Evolutionary conservation across 2,888 invertebrate species (phyloP).

Genomic region (Adelphocoris suturalis): DNA sequence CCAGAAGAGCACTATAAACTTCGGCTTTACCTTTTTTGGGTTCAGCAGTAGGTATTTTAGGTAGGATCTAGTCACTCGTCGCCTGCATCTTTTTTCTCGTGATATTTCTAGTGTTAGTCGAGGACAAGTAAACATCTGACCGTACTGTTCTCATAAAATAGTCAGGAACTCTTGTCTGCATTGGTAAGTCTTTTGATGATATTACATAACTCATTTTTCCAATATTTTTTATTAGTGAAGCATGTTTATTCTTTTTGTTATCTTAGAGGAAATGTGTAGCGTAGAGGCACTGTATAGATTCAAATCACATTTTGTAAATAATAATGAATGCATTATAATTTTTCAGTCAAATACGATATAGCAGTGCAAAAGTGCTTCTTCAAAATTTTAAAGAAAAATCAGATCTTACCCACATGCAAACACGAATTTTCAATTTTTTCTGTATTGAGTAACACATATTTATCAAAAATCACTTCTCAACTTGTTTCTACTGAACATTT

Average conservation of each 20-base stretch:
- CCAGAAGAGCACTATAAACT: neutral
- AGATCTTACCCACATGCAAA: neutral
- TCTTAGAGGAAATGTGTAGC: slow-evolving; percentile 72
- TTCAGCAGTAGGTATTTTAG: neutral
- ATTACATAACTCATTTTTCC: slow-evolving; percentile 57
- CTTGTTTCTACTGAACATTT: too few relatives aligned
- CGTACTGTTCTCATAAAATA: slow-evolving; percentile 67
- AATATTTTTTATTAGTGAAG: slow-evolving; percentile 65
- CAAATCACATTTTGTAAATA: slow-evolving; percentile 48
- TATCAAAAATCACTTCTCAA: neutral
- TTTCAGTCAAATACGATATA: neutral
- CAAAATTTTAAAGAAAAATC: neutral
- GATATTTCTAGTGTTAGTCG: slow-evolving; percentile 57
- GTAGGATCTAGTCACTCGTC: slow-evolving; percentile 33
- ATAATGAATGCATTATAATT: slow-evolving; percentile 35
- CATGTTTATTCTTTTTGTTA: slow-evolving; percentile 65
- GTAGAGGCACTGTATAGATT: slow-evolving; percentile 71
- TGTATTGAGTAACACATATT: neutral
- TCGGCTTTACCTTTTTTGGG: neutral
- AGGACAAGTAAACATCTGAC: slow-evolving; percentile 66
- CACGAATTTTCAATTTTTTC: neutral
- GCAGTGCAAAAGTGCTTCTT: neutral
- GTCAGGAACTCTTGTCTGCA: slow-evolving; percentile 65
- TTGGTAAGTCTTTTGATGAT: slow-evolving; percentile 70
- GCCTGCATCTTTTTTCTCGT: slow-evolving; percentile 35